Percentiles rank a stretch among this genome's conserved stretches.
phyloP scores from a whole-genome alignment of 1,140 invertebrate species.

The Antheraea pernyi region DNA sequence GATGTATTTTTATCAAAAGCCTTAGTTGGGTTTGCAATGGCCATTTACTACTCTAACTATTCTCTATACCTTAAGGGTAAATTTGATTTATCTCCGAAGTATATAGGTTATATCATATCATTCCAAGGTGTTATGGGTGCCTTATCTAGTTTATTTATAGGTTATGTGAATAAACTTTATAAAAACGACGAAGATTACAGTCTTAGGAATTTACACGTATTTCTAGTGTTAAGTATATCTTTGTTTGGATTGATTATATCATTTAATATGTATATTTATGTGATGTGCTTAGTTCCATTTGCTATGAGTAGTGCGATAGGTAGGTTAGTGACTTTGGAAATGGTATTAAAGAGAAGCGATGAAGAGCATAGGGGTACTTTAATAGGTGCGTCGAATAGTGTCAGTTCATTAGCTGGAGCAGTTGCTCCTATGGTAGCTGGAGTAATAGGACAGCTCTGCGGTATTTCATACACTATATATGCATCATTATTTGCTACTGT shows the following conservation, averaged over 20 bases:
- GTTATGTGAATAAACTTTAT: slow-evolving; percentile 77
- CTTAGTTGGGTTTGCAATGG: slow-evolving; percentile 77
- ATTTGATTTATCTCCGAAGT: slow-evolving; percentile 78
- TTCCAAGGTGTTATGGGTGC: slow-evolving; percentile 80
- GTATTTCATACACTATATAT: slow-evolving; percentile 67
- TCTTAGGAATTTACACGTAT: slow-evolving; percentile 76
- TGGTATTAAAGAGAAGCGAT: slow-evolving; percentile 75
- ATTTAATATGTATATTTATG: slow-evolving; percentile 69
- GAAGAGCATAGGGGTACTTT: slow-evolving; percentile 77
- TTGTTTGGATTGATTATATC: slow-evolving; percentile 71
- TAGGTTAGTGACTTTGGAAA: slow-evolving; percentile 78
- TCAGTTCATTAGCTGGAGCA: slow-evolving; percentile 77
- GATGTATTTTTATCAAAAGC: slow-evolving; percentile 80
- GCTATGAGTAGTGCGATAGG: slow-evolving; percentile 76
- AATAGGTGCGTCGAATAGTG: slow-evolving; percentile 80
- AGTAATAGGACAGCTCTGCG: slow-evolving; percentile 66
- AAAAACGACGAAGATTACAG: slow-evolving; percentile 68
- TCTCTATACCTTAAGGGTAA: slow-evolving; percentile 77
- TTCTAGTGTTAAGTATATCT: slow-evolving; percentile 68
- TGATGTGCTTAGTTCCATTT: slow-evolving; percentile 75
- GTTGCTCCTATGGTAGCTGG: slow-evolving; percentile 77
- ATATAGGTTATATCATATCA: slow-evolving; percentile 82
- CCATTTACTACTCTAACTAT: slow-evolving; percentile 80
- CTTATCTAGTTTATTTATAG: slow-evolving; percentile 77
- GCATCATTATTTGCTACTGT: slow-evolving; percentile 58